phyloP scores from a whole-genome alignment of 2,113 vertebrate species.

The Trichomycterus rosablanca region DNA sequence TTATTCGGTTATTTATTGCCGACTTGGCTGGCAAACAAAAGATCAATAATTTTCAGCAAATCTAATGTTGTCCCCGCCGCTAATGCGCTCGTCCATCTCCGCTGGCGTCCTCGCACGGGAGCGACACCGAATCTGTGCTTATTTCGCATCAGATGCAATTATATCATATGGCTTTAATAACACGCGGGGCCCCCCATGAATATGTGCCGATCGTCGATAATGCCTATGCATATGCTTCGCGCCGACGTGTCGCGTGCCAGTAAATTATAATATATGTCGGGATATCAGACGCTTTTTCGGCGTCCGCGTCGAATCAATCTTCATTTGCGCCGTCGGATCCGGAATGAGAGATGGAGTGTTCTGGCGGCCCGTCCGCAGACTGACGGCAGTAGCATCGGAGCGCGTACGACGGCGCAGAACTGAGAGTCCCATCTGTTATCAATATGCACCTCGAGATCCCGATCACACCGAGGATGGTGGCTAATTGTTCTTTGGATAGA shows the following conservation, averaged over 20 bases:
- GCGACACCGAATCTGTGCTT: slow-evolving; percentile 73
- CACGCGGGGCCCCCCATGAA: slow-evolving; percentile 49
- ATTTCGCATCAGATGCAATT: slow-evolving; percentile 78
- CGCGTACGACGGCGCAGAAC: slow-evolving; percentile 11
- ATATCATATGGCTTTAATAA: slow-evolving; percentile 73
- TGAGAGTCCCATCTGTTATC: slow-evolving; percentile 32
- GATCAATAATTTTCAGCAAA: slow-evolving; percentile 84
- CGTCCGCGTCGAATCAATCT: slow-evolving; percentile 66
- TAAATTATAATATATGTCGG: slow-evolving; percentile 69
- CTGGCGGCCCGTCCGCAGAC: slow-evolving; percentile 57
- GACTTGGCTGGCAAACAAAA: slow-evolving; percentile 79
- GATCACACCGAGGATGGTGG: slow-evolving; percentile 20
- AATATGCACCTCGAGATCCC: slow-evolving; percentile 35
- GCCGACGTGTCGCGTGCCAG: slow-evolving; percentile 55
- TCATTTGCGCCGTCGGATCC: slow-evolving; percentile 68
- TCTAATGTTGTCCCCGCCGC: slow-evolving; percentile 75
- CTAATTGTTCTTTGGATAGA: slow-evolving; percentile 29
- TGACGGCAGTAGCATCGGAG: slow-evolving; percentile 46
- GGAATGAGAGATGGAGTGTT: slow-evolving; percentile 71
- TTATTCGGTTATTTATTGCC: slow-evolving; percentile 73
- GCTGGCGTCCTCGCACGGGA: slow-evolving; percentile 69
- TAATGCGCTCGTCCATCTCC: slow-evolving; percentile 78
- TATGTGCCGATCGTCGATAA: slow-evolving; percentile 49
- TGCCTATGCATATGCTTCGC: slow-evolving; percentile 54
- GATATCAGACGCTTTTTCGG: slow-evolving; percentile 50